A percentile compares a stretch with the other conserved stretches of the same genome.
phyloP scores from a whole-genome alignment of 2,888 invertebrate species.

The Dynastes tityus region DNA sequence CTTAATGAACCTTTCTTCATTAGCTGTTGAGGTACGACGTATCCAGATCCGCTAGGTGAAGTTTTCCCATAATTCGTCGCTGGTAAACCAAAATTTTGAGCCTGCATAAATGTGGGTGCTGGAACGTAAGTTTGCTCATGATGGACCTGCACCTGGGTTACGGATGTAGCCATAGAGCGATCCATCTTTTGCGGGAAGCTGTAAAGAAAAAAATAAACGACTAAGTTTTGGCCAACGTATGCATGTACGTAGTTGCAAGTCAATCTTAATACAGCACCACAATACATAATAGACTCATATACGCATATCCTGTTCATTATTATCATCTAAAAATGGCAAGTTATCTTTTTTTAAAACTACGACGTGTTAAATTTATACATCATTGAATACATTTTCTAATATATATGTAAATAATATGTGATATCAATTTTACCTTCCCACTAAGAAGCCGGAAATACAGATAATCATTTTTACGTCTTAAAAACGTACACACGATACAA shows the following conservation, averaged over 20 bases:
- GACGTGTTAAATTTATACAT: background rate
- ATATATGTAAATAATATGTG: background rate
- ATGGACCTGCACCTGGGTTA: conserved; percentile 52
- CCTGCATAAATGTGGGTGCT: conserved; percentile 68
- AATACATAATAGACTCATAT: conserved; percentile 15
- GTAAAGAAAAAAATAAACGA: conserved; percentile 60
- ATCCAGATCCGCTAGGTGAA: conserved; percentile 66
- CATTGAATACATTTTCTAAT: conserved; percentile 1
- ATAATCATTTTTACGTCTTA: conserved; percentile 71
- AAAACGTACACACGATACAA: background rate
- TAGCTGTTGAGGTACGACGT: conserved; percentile 71
- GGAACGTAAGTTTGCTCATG: conserved; percentile 70
- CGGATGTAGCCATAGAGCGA: conserved; percentile 66
- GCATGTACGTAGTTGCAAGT: no score
- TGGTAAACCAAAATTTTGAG: conserved; percentile 67
- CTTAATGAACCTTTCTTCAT: conserved; percentile 79
- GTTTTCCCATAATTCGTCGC: conserved; percentile 66
- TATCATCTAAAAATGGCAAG: conserved; percentile 30
- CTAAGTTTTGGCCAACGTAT: background rate
- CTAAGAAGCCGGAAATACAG: conserved; percentile 76
- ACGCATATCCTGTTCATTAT: conserved; percentile 43
- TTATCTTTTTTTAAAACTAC: background rate
- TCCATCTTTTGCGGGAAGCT: conserved; percentile 71
- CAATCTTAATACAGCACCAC: background rate
- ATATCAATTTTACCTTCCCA: conserved; percentile 70